Evolutionary conservation across 2,113 vertebrate species (phyloP).

Genomic region (Coturnix japonica): DNA sequence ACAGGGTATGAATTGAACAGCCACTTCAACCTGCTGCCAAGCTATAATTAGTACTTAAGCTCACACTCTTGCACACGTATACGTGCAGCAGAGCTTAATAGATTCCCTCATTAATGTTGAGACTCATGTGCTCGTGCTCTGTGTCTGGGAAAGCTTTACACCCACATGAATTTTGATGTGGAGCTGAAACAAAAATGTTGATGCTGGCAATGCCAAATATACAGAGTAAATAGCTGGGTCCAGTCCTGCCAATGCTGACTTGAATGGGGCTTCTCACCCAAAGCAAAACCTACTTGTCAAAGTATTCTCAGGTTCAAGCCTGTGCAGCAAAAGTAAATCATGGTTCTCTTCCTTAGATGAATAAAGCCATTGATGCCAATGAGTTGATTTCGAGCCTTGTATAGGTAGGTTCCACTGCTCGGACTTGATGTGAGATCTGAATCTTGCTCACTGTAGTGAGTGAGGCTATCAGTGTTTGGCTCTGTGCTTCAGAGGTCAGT

Average conservation of each 20-base stretch:
- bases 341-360: conserved; percentile 3
- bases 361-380: not conserved
- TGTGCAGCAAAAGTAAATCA: conserved; percentile 9
- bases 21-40: conserved; percentile 12
- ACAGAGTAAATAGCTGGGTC: conserved; percentile 62
- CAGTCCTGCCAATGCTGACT: conserved; percentile 45
- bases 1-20: conserved; percentile 8
- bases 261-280: conserved; percentile 63
- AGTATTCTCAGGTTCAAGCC: not conserved
- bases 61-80: conserved; percentile 40
- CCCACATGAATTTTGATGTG: conserved; percentile 69
- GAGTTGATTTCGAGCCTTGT: not conserved
- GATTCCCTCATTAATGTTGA: conserved; percentile 55
- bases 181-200: conserved; percentile 71
- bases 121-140: conserved; percentile 46
- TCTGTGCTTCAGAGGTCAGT: conserved; percentile 25
- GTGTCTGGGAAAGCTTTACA: conserved; percentile 67
- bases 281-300: conserved; percentile 47
- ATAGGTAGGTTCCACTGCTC: not conserved
- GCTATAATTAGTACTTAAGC: conserved; percentile 16
- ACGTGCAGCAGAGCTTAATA: conserved; percentile 51
- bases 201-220: conserved; percentile 47
- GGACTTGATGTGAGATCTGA: not conserved
- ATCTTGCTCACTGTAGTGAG: not conserved
- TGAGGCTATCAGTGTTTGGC: not conserved